Evolutionary conservation across 2,113 vertebrate species (phyloP), one percentile per base, ranked within the genome.

Genomic region (Poecilia latipinna): DNA sequence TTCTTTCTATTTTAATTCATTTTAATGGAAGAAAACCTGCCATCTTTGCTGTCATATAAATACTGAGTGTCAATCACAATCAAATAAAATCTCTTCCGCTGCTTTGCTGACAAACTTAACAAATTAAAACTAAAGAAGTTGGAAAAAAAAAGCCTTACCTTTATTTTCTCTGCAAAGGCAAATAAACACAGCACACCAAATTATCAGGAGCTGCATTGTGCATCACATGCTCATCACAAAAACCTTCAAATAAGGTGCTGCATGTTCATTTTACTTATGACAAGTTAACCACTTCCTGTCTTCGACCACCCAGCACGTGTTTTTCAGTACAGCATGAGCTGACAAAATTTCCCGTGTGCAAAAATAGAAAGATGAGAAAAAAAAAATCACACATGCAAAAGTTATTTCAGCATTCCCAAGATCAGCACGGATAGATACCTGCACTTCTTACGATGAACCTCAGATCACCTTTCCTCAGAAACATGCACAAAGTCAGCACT

Each of bases 281-380:
- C 35, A 37, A 37, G 35, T 37, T 26, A 77, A 70, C 80, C 84
- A 87, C 86, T 84, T 91, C 90, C 90, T 89, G 76, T 42, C 1
- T 8, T 10, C 51, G 57, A 75, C 80, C 74, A 64, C 2, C 39
- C 5, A 4, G 15, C 24, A 54, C 44, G 22, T 42, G 26, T 13
- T 8, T 35, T 22, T 70, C 44, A 8, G 4, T 19, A 1, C 51
- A 35, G 42, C 29, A 22, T 33, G 11, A 48, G 24, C 22, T 57
- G 0, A 11, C 24, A 76, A 69, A 51, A 61, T 54, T 76, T 24
- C 66, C 60, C 22, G 15, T 65, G 6, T 35, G 8, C 63, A 57
- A n/a, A 24, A 8, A 54, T 24, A 54, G 51, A 24, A 51, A 51
- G 22, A 54, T 2, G 17, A 54, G 17, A 51, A 8, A 24, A 29